Percentiles rank a stretch among this genome's conserved stretches.
Evolutionary conservation across 1,140 invertebrate genomes (phyloP).

Genomic region (Protaetia brevitarsis): DNA sequence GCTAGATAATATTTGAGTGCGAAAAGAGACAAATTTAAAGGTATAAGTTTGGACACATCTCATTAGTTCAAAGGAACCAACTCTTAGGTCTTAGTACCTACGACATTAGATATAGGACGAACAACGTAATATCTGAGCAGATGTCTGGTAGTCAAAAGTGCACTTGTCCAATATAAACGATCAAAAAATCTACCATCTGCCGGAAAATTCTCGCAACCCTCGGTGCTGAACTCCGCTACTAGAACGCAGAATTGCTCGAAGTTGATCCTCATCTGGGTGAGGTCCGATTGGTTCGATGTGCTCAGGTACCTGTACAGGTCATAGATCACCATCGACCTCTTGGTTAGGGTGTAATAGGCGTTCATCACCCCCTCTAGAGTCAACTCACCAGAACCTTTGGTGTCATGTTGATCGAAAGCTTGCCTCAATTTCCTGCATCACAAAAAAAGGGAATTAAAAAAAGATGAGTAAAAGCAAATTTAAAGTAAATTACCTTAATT

Average conservation of each 20-base stretch:
- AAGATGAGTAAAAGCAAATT: constrained; percentile 9
- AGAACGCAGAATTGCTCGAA: constrained; percentile 59
- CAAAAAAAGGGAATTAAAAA: constrained; percentile 22
- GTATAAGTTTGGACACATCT: too few species aligned
- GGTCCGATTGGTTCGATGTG: constrained; percentile 25
- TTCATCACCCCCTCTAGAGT: constrained; percentile 39
- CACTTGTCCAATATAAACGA: constrained; percentile 43
- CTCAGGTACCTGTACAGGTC: constrained; percentile 41
- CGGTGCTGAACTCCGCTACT: constrained; percentile 55
- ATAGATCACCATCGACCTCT: constrained; percentile 37
- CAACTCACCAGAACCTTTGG: constrained; percentile 38
- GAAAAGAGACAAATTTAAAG: neutral
- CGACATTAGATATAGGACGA: constrained; percentile 36
- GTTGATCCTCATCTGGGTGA: constrained; percentile 31
- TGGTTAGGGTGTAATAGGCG: constrained; percentile 43
- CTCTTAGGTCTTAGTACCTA: constrained; percentile 37
- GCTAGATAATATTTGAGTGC: neutral
- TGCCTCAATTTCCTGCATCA: constrained; percentile 42
- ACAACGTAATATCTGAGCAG: constrained; percentile 41
- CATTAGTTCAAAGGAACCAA: neutral
- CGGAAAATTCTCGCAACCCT: constrained; percentile 40
- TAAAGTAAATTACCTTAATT: constrained; percentile 40
- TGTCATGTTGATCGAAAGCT: constrained; percentile 43
- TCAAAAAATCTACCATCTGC: constrained; percentile 42
- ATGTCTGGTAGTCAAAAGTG: constrained; percentile 45